These are phyloP conservation scores for Vanessa cardui DNA, from an alignment of 2,888 invertebrate genomes.

Conservation along the genomic window DNA sequence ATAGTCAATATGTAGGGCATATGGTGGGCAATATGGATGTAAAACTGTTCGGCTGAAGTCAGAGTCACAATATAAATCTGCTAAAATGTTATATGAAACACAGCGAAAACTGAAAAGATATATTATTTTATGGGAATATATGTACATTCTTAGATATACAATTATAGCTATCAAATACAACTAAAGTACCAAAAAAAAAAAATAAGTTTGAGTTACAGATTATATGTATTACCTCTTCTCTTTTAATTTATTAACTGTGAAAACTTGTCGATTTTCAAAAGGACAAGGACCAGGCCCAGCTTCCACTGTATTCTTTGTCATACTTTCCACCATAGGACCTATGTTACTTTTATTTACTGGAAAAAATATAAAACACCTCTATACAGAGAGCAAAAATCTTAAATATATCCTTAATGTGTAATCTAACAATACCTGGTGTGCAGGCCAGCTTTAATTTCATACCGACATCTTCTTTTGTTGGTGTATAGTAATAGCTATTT, in stretches of 20 bases:
- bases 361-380: slow-evolving; percentile 2
- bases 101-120: slow-evolving; percentile 86
- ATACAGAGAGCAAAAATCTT: background rate
- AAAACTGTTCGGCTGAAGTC: slow-evolving; percentile 88
- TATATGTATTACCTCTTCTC: slow-evolving; percentile 77
- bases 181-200: no score
- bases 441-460: slow-evolving; percentile 85
- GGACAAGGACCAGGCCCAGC: slow-evolving; percentile 91
- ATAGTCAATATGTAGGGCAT: slow-evolving; percentile 92
- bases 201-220: background rate
- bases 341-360: slow-evolving; percentile 42
- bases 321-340: slow-evolving; percentile 85
- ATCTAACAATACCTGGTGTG: slow-evolving; percentile 62
- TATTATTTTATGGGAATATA: background rate
- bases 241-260: slow-evolving; percentile 83
- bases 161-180: background rate
- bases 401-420: background rate
- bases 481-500: slow-evolving; percentile 83
- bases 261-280: slow-evolving; percentile 90
- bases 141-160: background rate
- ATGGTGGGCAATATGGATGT: slow-evolving; percentile 92
- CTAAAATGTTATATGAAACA: slow-evolving; percentile 94
- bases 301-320: slow-evolving; percentile 84
- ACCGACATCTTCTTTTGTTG: slow-evolving; percentile 85
- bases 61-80: slow-evolving; percentile 95